Evolutionary conservation across 2,113 vertebrate genomes (phyloP).

Genomic region (Solenodon paradoxus): DNA sequence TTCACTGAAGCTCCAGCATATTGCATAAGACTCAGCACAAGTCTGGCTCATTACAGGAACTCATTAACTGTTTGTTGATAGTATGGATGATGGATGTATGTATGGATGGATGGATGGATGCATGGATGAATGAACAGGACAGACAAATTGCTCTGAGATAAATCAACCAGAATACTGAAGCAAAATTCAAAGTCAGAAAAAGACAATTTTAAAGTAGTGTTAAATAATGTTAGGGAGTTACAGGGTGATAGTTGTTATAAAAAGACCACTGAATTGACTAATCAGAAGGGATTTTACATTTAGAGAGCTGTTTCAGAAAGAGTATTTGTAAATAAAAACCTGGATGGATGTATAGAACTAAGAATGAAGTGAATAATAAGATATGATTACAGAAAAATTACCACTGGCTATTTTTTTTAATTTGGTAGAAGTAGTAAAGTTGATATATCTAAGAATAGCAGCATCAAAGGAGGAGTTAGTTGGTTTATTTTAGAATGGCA

Average conservation of each 20-base stretch:
- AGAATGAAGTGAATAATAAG: neutral
- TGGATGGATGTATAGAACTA: slow-evolving; percentile 6
- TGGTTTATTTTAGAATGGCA: neutral
- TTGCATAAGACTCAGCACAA: neutral
- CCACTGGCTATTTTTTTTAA: neutral
- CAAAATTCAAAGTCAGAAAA: no score
- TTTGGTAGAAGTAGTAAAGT: neutral
- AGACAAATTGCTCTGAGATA: neutral
- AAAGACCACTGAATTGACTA: neutral
- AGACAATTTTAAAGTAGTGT: neutral
- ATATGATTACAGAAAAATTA: neutral
- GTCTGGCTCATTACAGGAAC: neutral
- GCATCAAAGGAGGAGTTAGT: neutral
- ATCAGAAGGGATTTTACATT: slow-evolving; percentile 18
- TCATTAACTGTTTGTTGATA: neutral
- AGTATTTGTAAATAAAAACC: slow-evolving; percentile 6
- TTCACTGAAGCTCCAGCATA: neutral
- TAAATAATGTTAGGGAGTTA: neutral
- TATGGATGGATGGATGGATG: neutral
- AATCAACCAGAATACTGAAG: neutral
- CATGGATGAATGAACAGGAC: neutral
- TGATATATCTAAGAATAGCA: neutral
- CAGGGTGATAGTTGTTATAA: neutral
- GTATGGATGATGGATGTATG: neutral
- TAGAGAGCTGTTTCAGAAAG: slow-evolving; percentile 23